A percentile compares a stretch with the other conserved stretches of the same genome.
Evolutionary conservation across 2,113 vertebrate genomes (phyloP).

Genomic region (Heliornis fulica): DNA sequence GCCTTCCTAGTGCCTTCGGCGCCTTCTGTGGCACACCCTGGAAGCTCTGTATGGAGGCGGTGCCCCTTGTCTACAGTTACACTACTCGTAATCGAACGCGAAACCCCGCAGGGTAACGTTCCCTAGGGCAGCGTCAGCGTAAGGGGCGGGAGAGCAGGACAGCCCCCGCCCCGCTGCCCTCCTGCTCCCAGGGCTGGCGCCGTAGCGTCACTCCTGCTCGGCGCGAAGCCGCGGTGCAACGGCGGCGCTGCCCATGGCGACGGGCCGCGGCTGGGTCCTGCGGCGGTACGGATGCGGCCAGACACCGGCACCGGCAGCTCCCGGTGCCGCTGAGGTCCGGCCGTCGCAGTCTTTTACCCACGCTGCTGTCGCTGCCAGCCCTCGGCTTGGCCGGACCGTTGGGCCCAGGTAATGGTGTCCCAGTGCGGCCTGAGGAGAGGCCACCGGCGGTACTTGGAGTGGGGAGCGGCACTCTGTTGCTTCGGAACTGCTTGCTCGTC

Average conservation of each 20-base stretch:
- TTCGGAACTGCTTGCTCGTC: neutral
- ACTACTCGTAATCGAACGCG: accelerated
- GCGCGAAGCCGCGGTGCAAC: accelerated
- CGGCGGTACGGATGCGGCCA: neutral
- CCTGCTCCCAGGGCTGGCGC: accelerated
- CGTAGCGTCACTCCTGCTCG: accelerated
- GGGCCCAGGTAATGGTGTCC: neutral
- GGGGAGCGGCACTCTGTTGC: neutral
- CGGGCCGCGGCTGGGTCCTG: constrained; percentile 3
- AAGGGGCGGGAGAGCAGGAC: too few relatives aligned
- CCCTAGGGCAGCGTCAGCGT: too few relatives aligned
- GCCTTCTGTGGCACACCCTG: too few relatives aligned
- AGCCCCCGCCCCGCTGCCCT: accelerated
- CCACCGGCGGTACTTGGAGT: neutral
- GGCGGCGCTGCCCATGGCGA: constrained; percentile 25
- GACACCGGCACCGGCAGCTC: too few relatives aligned
- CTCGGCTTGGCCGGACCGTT: neutral
- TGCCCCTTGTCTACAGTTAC: neutral
- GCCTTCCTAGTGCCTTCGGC: too few relatives aligned
- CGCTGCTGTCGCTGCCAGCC: accelerated
- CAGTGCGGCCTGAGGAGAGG: neutral
- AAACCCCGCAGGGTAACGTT: accelerated
- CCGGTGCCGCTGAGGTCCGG: too few relatives aligned
- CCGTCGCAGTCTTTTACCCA: too few relatives aligned
- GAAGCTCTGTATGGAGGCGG: neutral